phyloP scores from a whole-genome alignment of 2,113 vertebrate genomes.

The Scophthalmus maximus region DNA sequence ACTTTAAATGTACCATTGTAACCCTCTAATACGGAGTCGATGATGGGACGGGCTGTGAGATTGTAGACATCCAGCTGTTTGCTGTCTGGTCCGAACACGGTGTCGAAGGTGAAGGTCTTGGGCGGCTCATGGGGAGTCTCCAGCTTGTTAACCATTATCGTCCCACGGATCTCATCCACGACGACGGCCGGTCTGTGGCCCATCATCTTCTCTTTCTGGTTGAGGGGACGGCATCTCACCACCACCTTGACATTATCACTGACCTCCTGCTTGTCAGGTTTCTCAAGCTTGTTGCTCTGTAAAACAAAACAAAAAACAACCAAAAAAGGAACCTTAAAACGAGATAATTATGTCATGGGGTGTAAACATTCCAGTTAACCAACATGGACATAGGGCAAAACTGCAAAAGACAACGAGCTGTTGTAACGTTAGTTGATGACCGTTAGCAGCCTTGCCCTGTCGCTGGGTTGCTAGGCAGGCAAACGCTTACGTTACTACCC shows the following conservation, averaged over 20 bases:
- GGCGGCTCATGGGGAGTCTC: slow-evolving; percentile 93
- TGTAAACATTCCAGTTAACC: not conserved
- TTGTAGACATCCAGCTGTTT: slow-evolving; percentile 99
- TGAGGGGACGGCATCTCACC: slow-evolving; percentile 94
- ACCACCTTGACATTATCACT: slow-evolving; percentile 97
- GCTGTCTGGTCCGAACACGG: slow-evolving; percentile 95
- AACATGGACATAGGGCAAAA: not conserved
- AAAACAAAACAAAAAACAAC: not conserved
- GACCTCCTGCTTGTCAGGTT: slow-evolving; percentile 87
- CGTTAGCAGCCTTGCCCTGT: not conserved
- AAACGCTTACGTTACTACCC: not conserved
- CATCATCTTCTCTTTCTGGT: slow-evolving; percentile 92
- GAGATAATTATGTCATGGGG: not conserved
- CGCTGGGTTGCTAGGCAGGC: slow-evolving; percentile 40
- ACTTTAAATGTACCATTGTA: slow-evolving; percentile 90
- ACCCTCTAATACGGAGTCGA: slow-evolving; percentile 96
- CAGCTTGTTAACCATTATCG: slow-evolving; percentile 93
- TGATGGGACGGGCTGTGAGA: slow-evolving; percentile 96
- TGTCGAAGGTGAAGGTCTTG: slow-evolving; percentile 98
- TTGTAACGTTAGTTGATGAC: no score
- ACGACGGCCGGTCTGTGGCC: slow-evolving; percentile 89
- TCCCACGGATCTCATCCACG: slow-evolving; percentile 96
- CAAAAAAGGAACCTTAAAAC: no score
- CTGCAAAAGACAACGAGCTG: no score
- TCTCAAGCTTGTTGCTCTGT: slow-evolving; percentile 90